Evolutionary conservation across 2,797 vertebrate species (phyloP).

Genomic region (Rachycentron canadum): DNA sequence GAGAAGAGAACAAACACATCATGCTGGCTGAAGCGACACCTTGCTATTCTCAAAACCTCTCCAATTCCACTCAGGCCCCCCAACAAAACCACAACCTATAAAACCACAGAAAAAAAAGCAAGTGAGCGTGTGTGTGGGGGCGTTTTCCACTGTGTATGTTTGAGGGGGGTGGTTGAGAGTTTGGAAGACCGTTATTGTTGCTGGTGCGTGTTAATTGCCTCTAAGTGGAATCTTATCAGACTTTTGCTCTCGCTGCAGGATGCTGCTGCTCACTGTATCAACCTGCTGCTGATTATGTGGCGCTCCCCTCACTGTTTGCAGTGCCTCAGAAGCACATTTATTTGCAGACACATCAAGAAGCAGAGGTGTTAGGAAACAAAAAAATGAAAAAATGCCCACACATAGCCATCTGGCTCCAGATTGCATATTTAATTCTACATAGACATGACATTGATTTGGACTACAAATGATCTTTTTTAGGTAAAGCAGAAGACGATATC

Average conservation of each 20-base stretch:
- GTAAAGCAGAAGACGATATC: background rate
- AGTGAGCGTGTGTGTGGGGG: slow-evolving; percentile 10
- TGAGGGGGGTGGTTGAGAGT: slow-evolving; percentile 20
- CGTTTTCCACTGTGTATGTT: slow-evolving; percentile 16
- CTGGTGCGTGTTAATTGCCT: slow-evolving; percentile 43
- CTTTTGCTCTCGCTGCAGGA: slow-evolving; percentile 41
- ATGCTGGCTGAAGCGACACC: slow-evolving; percentile 30
- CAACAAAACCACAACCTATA: slow-evolving; percentile 28
- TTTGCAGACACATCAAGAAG: background rate
- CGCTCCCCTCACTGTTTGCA: slow-evolving; percentile 15
- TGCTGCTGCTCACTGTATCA: slow-evolving; percentile 36
- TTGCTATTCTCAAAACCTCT: slow-evolving; percentile 61
- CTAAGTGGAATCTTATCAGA: slow-evolving; percentile 59
- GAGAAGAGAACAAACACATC: slow-evolving; percentile 53
- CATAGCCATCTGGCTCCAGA: background rate
- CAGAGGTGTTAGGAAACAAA: background rate
- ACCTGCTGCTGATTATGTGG: slow-evolving; percentile 53
- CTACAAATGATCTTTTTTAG: background rate
- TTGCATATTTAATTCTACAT: background rate
- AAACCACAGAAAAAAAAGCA: background rate
- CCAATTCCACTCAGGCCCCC: slow-evolving; percentile 47
- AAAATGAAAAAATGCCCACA: background rate
- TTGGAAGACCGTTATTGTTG: slow-evolving; percentile 33
- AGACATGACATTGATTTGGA: background rate
- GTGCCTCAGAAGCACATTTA: slow-evolving; percentile 36